Percentiles rank a stretch among this genome's conserved stretches.
Evolutionary conservation across 1,140 invertebrate genomes (phyloP).

Genomic region (Psilanteris sp.): DNA sequence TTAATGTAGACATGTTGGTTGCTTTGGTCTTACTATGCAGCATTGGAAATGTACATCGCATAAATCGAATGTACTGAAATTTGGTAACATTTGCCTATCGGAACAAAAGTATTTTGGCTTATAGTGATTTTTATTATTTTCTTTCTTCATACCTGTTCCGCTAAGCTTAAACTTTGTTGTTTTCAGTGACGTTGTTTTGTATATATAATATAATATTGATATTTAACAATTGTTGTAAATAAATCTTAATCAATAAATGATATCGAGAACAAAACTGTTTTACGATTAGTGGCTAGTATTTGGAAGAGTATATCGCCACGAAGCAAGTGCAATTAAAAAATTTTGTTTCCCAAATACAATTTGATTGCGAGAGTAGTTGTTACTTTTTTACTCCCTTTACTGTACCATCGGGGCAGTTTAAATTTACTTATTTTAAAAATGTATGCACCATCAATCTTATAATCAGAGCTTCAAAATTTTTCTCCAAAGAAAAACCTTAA

Average conservation of each 20-base stretch:
- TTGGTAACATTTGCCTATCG: conserved; percentile 1
- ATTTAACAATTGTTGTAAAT: not conserved
- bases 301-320: not conserved
- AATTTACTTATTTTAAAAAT: conserved; percentile 35
- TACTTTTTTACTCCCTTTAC: not conserved
- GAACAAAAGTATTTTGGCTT: conserved; percentile 15
- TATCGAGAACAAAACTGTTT: conserved; percentile 1
- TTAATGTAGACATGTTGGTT: conserved; percentile 36
- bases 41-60: conserved; percentile 26
- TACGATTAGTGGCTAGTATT: not conserved
- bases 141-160: too few relatives aligned
- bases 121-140: not conserved
- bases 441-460: conserved; percentile 26
- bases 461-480: conserved; percentile 19
- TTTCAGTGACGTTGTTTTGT: conserved; percentile 1
- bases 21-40: conserved; percentile 34
- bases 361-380: not conserved
- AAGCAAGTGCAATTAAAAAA: not conserved
- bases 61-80: conserved; percentile 11
- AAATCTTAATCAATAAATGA: conserved; percentile 8
- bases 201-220: conserved; percentile 13
- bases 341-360: not conserved
- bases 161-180: not conserved
- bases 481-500: not conserved
- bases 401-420: conserved; percentile 27